These are phyloP conservation scores for Charaxes varanes DNA, from an alignment of 1,140 invertebrate species.

Conservation along the genomic window DNA sequence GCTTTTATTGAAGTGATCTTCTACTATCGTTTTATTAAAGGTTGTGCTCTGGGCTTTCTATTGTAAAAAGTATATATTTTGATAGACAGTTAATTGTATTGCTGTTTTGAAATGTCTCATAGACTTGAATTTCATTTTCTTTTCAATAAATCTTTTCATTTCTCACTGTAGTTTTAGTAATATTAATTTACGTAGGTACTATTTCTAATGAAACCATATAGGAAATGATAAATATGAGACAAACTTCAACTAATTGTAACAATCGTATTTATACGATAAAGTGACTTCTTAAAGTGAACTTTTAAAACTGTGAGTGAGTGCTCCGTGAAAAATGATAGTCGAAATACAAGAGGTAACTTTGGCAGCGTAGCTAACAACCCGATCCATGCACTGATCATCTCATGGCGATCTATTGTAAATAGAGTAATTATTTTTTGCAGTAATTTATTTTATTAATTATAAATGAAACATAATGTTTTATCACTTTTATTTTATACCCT, in stretches of 20 bases:
- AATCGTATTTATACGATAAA: constrained; percentile 17
- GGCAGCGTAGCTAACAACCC: constrained; percentile 10
- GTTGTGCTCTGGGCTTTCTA: constrained; percentile 10
- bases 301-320: constrained; percentile 35
- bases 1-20: constrained; percentile 8
- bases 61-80: constrained; percentile 8
- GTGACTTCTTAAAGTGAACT: constrained; percentile 29
- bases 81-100: too few species aligned
- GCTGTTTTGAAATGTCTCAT: too few species aligned
- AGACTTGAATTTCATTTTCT: too few species aligned
- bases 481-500: too few species aligned
- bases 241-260: constrained; percentile 19
- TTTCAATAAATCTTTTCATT: too few species aligned
- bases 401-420: constrained; percentile 22
- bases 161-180: too few species aligned
- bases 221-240: constrained; percentile 9
- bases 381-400: constrained; percentile 19
- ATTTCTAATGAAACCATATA: too few species aligned
- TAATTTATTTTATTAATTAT: constrained; percentile 9
- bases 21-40: constrained; percentile 11
- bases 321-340: constrained; percentile 59
- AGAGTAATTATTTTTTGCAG: constrained; percentile 21
- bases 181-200: too few species aligned
- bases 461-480: not conserved
- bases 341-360: constrained; percentile 65